Evolutionary conservation across 2,113 vertebrate genomes (phyloP).

Genomic region (Abramis brama): DNA sequence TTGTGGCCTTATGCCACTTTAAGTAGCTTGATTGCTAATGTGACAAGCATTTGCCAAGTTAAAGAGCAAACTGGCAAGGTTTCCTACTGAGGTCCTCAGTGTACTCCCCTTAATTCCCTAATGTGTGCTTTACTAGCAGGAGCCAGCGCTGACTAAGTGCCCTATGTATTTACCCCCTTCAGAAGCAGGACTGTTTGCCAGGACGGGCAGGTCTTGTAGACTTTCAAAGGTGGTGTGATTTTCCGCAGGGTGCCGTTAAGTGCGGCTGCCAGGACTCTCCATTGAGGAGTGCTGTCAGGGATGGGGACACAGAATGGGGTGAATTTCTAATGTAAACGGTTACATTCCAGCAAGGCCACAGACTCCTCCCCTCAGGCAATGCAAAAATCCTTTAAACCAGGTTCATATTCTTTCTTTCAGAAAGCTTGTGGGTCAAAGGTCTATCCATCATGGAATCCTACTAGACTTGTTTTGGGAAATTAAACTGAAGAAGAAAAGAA

Average conservation of each 20-base stretch:
- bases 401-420: constrained; percentile 17
- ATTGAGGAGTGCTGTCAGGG: constrained; percentile 57
- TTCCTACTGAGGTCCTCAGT: constrained; percentile 58
- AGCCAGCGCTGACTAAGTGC: constrained; percentile 32
- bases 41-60: constrained; percentile 68
- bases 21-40: constrained; percentile 57
- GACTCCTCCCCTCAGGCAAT: constrained; percentile 28
- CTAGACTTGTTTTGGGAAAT: constrained; percentile 27
- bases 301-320: constrained; percentile 53
- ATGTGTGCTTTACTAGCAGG: constrained; percentile 41
- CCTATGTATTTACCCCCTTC: constrained; percentile 63
- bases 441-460: not conserved
- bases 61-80: constrained; percentile 73
- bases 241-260: constrained; percentile 61
- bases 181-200: constrained; percentile 59
- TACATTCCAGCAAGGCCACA: constrained; percentile 61
- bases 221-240: constrained; percentile 63
- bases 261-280: constrained; percentile 61
- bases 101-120: constrained; percentile 25
- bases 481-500: not conserved
- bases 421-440: not conserved
- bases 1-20: constrained; percentile 13
- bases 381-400: constrained; percentile 16
- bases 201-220: constrained; percentile 30
- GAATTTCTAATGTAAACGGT: constrained; percentile 63